phyloP scores from a whole-genome alignment of 2,797 vertebrate species.

The Lagodon rhomboides region DNA sequence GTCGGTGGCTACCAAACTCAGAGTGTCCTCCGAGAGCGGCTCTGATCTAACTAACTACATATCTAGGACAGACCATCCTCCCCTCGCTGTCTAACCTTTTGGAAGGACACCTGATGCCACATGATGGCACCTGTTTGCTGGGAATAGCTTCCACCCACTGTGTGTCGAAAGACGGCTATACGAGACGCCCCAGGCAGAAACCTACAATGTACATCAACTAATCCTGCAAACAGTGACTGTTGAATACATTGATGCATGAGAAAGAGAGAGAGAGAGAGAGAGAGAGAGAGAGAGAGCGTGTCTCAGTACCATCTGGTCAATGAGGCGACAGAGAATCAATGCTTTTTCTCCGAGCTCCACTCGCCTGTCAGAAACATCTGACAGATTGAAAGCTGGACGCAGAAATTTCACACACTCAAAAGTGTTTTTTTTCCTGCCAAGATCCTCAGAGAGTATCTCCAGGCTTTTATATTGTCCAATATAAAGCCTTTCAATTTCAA shows the following conservation, averaged over 20 bases:
- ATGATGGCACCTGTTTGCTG: conserved; percentile 72
- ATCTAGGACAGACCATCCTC: conserved; percentile 69
- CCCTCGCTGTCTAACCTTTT: conserved; percentile 54
- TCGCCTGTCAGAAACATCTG: conserved; percentile 68
- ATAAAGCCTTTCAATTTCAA: neutral
- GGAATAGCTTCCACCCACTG: conserved; percentile 57
- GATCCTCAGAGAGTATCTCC: neutral
- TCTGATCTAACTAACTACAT: conserved; percentile 63
- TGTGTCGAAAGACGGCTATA: conserved; percentile 41
- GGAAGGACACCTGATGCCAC: conserved; percentile 75
- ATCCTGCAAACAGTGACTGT: conserved; percentile 60
- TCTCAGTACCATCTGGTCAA: conserved; percentile 69
- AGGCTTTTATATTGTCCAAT: neutral
- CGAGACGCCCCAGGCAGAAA: conserved; percentile 39
- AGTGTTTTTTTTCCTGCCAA: conserved; percentile 11
- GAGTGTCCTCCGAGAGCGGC: conserved; percentile 59
- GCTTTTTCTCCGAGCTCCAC: conserved; percentile 31
- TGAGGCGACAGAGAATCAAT: conserved; percentile 26
- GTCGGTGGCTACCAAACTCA: conserved; percentile 61
- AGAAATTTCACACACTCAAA: conserved; percentile 22
- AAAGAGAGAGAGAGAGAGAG: conserved; percentile 24
- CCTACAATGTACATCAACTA: conserved; percentile 45
- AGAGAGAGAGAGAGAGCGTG: conserved; percentile 16
- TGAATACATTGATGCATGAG: conserved; percentile 58
- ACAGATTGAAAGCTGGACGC: conserved; percentile 28